Base-by-base conservation (phyloP, 2,888 invertebrate genomes). In the Parelbella ahira region DNA sequence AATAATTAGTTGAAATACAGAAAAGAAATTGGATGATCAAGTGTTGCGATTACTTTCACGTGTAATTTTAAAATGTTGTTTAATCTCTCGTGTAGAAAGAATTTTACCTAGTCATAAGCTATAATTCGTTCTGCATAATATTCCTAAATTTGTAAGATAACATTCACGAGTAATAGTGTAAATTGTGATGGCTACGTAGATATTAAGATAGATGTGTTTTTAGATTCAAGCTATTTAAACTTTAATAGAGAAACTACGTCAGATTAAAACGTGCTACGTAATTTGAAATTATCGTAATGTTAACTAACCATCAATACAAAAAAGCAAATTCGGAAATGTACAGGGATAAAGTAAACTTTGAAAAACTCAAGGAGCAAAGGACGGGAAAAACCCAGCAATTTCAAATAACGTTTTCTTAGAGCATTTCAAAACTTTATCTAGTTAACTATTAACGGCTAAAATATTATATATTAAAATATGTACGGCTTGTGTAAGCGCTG, bases 51-150 rank as follows among this genome's bases (percentile, higher is more conserved):
- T 34, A 28, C 7, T 42, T 34, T 42, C 5, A 21, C 21, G 8
- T 32, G 18, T 42, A 51, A 36, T 45, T 50, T 61, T 29, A 44
- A 55, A 56, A 66, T 58, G 57, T 53, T 50, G 56, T 42, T 34
- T 68, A 61, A 73, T 68, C 60, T 63, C 71, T 66, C 62, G 68
- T 63, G 76, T 80, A 82, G 81, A 70, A 72, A 76, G 67, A 78
- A 78, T 63, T 75, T 74, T 81, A 79, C 77, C 86, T 87, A 87
- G 86, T 87, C 86, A 86, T 84, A 87, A 86, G 83, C 66, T 81
- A 73, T 79, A 77, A 73, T 71, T 77, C 63, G 63, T 70, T 68
- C 72, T 73, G 63, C 71, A 70, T 76, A 61, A 57, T 30, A 72
- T 73, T 74, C 68, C 62, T 77, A 68, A 78, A 74, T 57, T 57